Evolutionary conservation across 1,140 invertebrate genomes (phyloP).

Genomic region (Drosophila equinoxialis): DNA sequence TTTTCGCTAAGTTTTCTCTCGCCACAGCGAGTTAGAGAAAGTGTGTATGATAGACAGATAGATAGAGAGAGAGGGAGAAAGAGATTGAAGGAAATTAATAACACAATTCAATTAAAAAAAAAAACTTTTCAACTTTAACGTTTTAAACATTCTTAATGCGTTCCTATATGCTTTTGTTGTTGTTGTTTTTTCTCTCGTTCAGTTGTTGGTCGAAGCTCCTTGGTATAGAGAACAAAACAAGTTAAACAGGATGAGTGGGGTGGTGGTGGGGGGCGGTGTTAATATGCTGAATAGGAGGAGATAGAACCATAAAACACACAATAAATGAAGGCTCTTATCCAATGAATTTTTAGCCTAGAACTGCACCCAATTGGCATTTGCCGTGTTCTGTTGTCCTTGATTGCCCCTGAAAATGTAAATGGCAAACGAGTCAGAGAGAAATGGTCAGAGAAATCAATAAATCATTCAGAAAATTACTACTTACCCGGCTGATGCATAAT

Average conservation of each 20-base stretch:
- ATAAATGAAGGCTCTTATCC: conserved; percentile 1
- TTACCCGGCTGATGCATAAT: conserved; percentile 89
- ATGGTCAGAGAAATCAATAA: too few relatives aligned
- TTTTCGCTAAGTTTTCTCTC: conserved; percentile 14
- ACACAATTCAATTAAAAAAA: conserved; percentile 58
- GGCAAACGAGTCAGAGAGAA: neutral
- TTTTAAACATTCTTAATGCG: conserved; percentile 39
- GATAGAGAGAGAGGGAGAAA: conserved; percentile 18
- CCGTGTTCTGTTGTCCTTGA: conserved; percentile 83
- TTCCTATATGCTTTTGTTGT: conserved; percentile 16
- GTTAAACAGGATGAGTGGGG: conserved; percentile 6
- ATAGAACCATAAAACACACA: conserved; percentile 7
- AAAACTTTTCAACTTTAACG: conserved; percentile 64
- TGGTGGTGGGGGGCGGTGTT: neutral
- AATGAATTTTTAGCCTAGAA: conserved; percentile 84
- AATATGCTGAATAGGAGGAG: conserved; percentile 28
- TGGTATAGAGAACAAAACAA: conserved; percentile 17
- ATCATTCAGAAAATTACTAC: neutral
- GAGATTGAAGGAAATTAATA: conserved; percentile 36
- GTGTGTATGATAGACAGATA: neutral
- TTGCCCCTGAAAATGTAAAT: conserved; percentile 74
- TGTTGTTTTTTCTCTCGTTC: too few relatives aligned
- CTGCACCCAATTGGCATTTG: conserved; percentile 89
- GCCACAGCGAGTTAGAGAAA: conserved; percentile 23
- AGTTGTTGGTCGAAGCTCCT: conserved; percentile 18